These are phyloP conservation scores for Hyperoodon ampullatus DNA, from an alignment of 2,113 vertebrate species.

Conservation along the genomic window DNA sequence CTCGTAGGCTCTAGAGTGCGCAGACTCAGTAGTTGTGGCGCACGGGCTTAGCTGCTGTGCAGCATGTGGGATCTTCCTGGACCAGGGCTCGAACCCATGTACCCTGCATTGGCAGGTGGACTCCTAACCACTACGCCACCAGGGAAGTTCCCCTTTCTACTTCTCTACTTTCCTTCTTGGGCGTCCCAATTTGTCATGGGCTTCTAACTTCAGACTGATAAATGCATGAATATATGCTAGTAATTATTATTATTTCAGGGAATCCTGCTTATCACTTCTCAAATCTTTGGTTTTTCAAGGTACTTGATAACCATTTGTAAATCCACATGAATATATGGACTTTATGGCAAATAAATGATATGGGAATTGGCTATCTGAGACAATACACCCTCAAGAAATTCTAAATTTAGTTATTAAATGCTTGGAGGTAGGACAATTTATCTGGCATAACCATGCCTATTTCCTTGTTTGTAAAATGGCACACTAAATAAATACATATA, in stretches of 20 bases:
- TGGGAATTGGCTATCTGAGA: slow-evolving; percentile 1
- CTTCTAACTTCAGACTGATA: slow-evolving; percentile 52
- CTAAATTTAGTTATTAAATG: slow-evolving; percentile 54
- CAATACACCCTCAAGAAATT: slow-evolving; percentile 11
- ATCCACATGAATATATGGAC: neutral
- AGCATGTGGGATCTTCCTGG: too few relatives aligned
- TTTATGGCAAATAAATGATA: slow-evolving; percentile 46
- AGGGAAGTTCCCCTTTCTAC: neutral
- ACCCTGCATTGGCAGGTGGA: too few relatives aligned
- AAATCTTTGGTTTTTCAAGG: slow-evolving; percentile 40
- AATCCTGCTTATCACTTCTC: slow-evolving; percentile 40
- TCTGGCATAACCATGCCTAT: neutral
- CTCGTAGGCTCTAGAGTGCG: too few relatives aligned
- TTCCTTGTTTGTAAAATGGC: slow-evolving; percentile 24
- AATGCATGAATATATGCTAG: neutral
- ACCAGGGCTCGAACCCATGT: too few relatives aligned
- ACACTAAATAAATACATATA: slow-evolving; percentile 21
- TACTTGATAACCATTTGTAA: slow-evolving; percentile 42
- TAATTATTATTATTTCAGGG: slow-evolving; percentile 23
- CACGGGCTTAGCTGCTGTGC: too few relatives aligned
- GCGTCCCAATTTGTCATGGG: neutral
- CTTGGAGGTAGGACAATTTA: slow-evolving; percentile 19
- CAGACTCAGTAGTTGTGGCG: too few relatives aligned
- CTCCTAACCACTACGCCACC: too few relatives aligned
- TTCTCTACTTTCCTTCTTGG: neutral